phyloP scores from a whole-genome alignment of 2,113 vertebrate genomes.

The Phocoena sinus region DNA sequence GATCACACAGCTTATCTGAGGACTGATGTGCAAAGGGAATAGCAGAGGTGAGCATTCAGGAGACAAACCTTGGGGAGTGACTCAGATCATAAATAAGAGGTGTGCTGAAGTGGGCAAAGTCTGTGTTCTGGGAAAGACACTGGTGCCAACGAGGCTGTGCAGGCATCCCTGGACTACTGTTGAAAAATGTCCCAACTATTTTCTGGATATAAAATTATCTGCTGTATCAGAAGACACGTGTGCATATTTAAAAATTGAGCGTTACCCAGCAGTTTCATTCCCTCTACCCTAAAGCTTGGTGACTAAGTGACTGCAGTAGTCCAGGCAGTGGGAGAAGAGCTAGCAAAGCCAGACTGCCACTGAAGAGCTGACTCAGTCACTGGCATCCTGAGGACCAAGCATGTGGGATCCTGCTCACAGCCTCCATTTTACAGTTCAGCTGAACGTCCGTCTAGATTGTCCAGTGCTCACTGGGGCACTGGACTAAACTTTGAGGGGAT shows the following conservation, averaged over 20 bases:
- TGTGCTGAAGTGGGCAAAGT: background rate
- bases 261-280: slow-evolving; percentile 14
- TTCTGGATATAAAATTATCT: slow-evolving; percentile 25
- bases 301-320: slow-evolving; percentile 16
- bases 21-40: background rate
- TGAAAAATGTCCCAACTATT: background rate
- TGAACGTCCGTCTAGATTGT: slow-evolving; percentile 21
- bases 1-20: background rate
- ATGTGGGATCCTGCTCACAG: slow-evolving; percentile 43
- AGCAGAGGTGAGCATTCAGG: background rate
- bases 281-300: background rate
- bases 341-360: background rate
- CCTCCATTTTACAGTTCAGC: background rate
- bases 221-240: background rate
- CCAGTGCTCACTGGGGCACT: background rate
- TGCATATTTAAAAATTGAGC: background rate
- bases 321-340: background rate
- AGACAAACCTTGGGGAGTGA: background rate
- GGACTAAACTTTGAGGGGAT: background rate
- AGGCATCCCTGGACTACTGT: background rate
- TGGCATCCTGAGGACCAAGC: background rate
- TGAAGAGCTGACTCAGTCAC: slow-evolving; percentile 1
- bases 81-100: background rate
- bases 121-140: background rate
- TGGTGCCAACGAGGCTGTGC: background rate